A percentile compares a stretch with the other conserved stretches of the same genome.
phyloP scores from a whole-genome alignment of 2,888 invertebrate genomes.

The Tridacna crocea region DNA sequence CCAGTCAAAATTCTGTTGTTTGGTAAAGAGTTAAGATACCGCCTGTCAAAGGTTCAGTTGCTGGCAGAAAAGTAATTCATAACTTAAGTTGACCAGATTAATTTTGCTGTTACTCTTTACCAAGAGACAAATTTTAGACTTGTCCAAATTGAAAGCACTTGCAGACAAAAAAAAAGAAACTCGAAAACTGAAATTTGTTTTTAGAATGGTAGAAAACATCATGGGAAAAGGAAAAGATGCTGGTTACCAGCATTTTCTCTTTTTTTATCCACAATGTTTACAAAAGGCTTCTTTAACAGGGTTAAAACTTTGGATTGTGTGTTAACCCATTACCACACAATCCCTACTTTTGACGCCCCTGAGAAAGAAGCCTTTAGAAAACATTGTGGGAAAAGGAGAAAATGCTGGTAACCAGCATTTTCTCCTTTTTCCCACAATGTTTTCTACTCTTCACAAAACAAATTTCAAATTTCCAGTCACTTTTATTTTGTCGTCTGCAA shows the following conservation, averaged over 20 bases:
- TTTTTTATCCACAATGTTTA: not conserved
- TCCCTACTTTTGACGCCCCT: not conserved
- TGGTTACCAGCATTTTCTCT: not conserved
- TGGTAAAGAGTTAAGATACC: not conserved
- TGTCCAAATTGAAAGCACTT: too few relatives aligned
- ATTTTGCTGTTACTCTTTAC: not conserved
- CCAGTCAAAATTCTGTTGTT: not conserved
- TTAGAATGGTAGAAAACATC: not conserved
- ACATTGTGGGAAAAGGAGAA: not conserved
- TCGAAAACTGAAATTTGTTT: too few relatives aligned
- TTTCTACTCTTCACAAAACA: not conserved
- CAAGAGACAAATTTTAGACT: not conserved
- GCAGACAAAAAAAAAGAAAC: too few relatives aligned
- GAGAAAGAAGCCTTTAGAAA: not conserved
- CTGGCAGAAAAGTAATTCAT: too few relatives aligned
- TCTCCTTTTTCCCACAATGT: not conserved
- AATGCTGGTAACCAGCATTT: constrained; percentile 1
- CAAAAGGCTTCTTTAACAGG: not conserved
- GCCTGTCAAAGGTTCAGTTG: not conserved
- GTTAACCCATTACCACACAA: not conserved
- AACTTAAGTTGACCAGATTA: too few relatives aligned
- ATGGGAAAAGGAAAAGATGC: not conserved
- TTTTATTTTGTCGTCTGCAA: too few relatives aligned
- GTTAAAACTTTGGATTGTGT: not conserved
- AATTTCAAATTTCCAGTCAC: too few relatives aligned